phyloP scores from a whole-genome alignment of 2,797 vertebrate genomes.

The Lacerta bilineata region DNA sequence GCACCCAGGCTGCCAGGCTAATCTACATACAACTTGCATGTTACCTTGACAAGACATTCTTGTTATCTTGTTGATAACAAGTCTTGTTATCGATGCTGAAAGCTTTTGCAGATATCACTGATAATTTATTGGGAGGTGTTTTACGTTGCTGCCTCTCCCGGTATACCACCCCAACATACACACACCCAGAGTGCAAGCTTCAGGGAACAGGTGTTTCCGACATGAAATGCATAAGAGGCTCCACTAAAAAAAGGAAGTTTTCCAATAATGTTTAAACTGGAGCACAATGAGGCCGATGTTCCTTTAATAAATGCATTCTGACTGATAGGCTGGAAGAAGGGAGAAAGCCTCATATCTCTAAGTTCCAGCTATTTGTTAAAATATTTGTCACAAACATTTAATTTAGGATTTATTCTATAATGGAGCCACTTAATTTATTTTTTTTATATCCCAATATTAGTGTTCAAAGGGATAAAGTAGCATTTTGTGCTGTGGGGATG shows the following conservation, averaged over 20 bases:
- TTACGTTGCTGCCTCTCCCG: not conserved
- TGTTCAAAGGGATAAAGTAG: constrained; percentile 14
- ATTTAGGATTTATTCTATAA: constrained; percentile 29
- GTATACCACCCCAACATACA: not conserved
- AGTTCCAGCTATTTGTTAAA: constrained; percentile 31
- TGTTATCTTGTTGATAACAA: too few species aligned
- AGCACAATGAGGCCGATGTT: constrained; percentile 13
- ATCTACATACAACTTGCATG: not conserved
- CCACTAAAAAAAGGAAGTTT: too few species aligned
- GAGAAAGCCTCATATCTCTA: not conserved
- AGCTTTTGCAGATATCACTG: constrained; percentile 60
- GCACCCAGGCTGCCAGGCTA: not conserved
- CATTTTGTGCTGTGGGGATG: not conserved
- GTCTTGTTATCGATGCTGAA: constrained; percentile 58
- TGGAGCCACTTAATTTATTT: not conserved
- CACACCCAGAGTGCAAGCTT: not conserved
- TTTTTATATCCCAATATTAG: constrained; percentile 23
- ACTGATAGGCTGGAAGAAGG: not conserved
- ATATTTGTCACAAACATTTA: constrained; percentile 9
- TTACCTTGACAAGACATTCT: too few species aligned
- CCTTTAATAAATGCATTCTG: constrained; percentile 15
- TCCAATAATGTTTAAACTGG: not conserved
- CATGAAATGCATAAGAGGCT: too few species aligned
- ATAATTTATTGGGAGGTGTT: constrained; percentile 37
- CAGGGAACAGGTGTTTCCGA: not conserved